These are phyloP conservation scores for Synergus gifuensis DNA, from an alignment of 2,888 invertebrate genomes.

Conservation along the genomic window DNA sequence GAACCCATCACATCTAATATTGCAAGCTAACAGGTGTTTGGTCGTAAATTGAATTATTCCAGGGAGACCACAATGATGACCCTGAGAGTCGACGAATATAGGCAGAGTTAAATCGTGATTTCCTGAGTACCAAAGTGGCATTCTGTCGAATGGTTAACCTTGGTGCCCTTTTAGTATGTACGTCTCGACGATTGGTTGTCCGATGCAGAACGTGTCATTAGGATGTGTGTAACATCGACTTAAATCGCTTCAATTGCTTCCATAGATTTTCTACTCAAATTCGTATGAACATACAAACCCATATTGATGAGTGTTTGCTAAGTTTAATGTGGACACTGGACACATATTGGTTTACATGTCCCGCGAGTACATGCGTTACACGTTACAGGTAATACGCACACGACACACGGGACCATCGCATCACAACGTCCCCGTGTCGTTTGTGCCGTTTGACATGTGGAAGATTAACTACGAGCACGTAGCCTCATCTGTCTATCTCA, in stretches of 20 bases:
- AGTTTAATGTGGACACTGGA: not conserved
- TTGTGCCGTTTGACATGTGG: constrained; percentile 71
- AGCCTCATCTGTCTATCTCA: constrained; percentile 74
- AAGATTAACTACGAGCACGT: constrained; percentile 74
- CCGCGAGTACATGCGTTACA: constrained; percentile 31
- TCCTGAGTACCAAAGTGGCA: constrained; percentile 47
- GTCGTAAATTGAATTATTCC: not conserved
- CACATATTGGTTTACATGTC: constrained; percentile 47
- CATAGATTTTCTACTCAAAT: not conserved
- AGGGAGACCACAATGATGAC: not conserved
- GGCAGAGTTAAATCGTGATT: constrained; percentile 51
- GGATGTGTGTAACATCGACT: not conserved
- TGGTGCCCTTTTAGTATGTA: constrained; percentile 49
- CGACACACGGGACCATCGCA: constrained; percentile 1
- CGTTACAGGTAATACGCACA: constrained; percentile 50
- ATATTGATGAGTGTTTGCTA: not conserved
- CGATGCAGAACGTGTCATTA: constrained; percentile 14
- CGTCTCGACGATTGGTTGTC: constrained; percentile 40
- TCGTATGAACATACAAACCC: not conserved
- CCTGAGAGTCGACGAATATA: not conserved
- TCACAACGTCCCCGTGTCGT: constrained; percentile 56
- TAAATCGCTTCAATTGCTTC: not conserved
- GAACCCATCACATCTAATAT: not conserved
- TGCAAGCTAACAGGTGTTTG: constrained; percentile 1
- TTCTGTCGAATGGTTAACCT: not conserved